phyloP scores from a whole-genome alignment of 2,113 vertebrate species.

The Xenopus borealis region DNA sequence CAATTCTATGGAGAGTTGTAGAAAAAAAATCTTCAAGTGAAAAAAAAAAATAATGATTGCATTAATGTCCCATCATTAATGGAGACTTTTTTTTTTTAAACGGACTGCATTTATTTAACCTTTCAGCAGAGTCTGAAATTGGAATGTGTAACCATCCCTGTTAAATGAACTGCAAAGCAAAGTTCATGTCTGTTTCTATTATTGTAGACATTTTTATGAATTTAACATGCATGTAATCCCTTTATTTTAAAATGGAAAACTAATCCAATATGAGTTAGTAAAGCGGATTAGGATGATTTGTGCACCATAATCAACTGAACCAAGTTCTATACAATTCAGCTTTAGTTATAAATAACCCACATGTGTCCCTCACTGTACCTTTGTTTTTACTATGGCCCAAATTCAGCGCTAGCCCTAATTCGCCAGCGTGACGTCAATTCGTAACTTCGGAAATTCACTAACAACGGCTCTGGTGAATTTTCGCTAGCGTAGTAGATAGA shows the following conservation, averaged over 20 bases:
- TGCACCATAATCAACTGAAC: conserved; percentile 16
- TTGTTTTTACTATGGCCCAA: neutral
- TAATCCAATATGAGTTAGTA: conserved; percentile 13
- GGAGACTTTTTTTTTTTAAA: neutral
- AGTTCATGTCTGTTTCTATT: conserved; percentile 17
- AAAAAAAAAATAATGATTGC: neutral
- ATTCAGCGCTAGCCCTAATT: too few species aligned
- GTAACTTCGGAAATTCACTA: too few species aligned
- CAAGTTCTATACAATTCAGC: conserved; percentile 5
- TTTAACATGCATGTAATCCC: neutral
- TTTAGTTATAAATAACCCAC: conserved; percentile 9
- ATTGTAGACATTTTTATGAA: conserved; percentile 16
- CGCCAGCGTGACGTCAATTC: too few species aligned
- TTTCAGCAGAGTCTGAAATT: conserved; percentile 8
- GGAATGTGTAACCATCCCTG: conserved; percentile 11
- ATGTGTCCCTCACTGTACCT: neutral
- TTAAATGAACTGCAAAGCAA: conserved; percentile 1
- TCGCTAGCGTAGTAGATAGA: too few species aligned
- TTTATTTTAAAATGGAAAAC: conserved; percentile 8
- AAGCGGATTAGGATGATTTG: neutral
- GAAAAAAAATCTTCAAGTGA: neutral
- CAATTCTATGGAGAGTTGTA: neutral
- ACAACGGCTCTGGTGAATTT: too few species aligned
- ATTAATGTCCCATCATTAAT: conserved; percentile 7
- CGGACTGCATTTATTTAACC: conserved; percentile 2